These are phyloP conservation scores for Oithona nana DNA, from an alignment of 2,888 invertebrate species.

Conservation along the genomic window DNA sequence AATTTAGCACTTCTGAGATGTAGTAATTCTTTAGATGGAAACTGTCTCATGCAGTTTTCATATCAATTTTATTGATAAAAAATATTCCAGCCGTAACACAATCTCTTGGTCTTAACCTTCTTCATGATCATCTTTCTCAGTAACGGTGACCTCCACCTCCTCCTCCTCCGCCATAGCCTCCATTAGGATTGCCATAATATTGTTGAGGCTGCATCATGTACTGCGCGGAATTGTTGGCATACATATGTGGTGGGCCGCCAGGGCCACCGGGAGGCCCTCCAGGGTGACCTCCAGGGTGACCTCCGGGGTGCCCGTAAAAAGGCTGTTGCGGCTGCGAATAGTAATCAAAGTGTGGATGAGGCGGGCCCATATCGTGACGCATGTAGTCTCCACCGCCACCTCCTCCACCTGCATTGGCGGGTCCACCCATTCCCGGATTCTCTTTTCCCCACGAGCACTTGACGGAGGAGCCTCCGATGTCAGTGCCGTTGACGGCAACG, in stretches of 20 bases:
- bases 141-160: not conserved
- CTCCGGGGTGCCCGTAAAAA: too few species aligned
- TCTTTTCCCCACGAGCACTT: conserved; percentile 37
- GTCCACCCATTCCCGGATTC: not conserved
- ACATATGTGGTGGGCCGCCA: too few species aligned
- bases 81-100: not conserved
- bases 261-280: too few species aligned
- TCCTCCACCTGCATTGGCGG: not conserved
- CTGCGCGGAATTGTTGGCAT: not conserved
- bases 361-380: not conserved
- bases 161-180: not conserved
- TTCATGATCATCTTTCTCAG: not conserved
- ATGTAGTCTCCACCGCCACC: not conserved
- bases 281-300: too few species aligned
- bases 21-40: too few species aligned
- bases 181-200: not conserved
- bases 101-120: too few species aligned
- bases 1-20: too few species aligned
- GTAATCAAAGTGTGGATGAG: not conserved
- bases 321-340: not conserved
- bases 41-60: too few species aligned
- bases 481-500: conserved; percentile 31
- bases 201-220: not conserved
- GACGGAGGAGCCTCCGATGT: conserved; percentile 30
- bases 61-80: not conserved